Percentiles rank a stretch among this genome's conserved stretches.
These are phyloP conservation scores for Harpalus rufipes DNA, from an alignment of 2,888 invertebrate species.

Conservation along the genomic window DNA sequence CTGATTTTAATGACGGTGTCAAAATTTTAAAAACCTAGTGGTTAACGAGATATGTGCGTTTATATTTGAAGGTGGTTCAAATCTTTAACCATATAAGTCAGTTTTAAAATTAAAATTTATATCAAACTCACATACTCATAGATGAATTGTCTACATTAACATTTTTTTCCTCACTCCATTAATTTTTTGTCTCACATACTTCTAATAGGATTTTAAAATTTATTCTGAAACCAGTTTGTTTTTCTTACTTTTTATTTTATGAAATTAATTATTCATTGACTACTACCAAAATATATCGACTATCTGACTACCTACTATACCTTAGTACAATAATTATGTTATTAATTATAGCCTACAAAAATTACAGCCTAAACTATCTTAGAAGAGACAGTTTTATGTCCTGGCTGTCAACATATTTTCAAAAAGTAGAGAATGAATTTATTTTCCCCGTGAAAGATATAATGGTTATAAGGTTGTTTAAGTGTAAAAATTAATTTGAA, in stretches of 20 bases:
- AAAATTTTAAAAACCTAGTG: no score
- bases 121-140: neutral
- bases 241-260: slow-evolving; percentile 63
- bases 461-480: neutral
- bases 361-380: neutral
- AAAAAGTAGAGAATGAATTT: neutral
- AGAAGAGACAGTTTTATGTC: slow-evolving; percentile 37
- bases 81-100: no score
- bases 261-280: slow-evolving; percentile 65
- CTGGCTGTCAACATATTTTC: neutral
- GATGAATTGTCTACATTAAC: neutral
- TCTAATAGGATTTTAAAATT: slow-evolving; percentile 38
- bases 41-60: no score
- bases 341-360: slow-evolving; percentile 35
- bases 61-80: no score
- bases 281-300: slow-evolving; percentile 64
- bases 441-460: neutral
- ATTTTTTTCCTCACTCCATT: slow-evolving; percentile 2
- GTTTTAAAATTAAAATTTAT: no score
- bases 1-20: no score
- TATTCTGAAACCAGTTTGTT: slow-evolving; percentile 61
- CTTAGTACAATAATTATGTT: slow-evolving; percentile 17
- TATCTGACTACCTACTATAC: slow-evolving; percentile 31
- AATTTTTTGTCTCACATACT: neutral
- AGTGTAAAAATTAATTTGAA: slow-evolving; percentile 21